Evolutionary conservation across 2,888 invertebrate species (phyloP).

Genomic region (Tortricodes alternella): DNA sequence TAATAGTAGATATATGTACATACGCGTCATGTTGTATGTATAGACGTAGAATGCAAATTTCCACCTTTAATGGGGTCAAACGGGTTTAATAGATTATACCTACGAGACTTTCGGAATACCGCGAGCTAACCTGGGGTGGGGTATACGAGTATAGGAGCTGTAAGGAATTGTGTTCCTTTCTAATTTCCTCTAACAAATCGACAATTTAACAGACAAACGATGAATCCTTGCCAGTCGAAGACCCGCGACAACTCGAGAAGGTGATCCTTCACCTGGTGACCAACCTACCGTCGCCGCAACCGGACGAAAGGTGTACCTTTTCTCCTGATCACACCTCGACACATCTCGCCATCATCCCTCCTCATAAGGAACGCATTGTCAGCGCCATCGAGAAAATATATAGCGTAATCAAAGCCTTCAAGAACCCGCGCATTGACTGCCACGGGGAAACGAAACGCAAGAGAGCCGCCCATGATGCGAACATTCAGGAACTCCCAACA

Average conservation of each 20-base stretch:
- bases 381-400: constrained; percentile 65
- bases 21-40: too few relatives aligned
- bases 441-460: not conserved
- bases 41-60: too few relatives aligned
- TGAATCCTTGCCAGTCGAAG: constrained; percentile 78
- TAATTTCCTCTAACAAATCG: not conserved
- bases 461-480: not conserved
- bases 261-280: constrained; percentile 85
- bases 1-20: too few relatives aligned
- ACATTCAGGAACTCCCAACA: not conserved
- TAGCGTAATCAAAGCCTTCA: constrained; percentile 48
- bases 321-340: not conserved
- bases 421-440: not conserved
- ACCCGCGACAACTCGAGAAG: constrained; percentile 85
- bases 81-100: too few relatives aligned
- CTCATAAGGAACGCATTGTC: constrained; percentile 59
- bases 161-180: too few relatives aligned
- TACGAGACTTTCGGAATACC: too few relatives aligned
- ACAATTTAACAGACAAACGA: constrained; percentile 35
- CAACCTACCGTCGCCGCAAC: constrained; percentile 54
- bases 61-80: too few relatives aligned
- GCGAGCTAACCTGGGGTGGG: too few relatives aligned
- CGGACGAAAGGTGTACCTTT: constrained; percentile 31
- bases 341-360: constrained; percentile 59
- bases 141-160: too few relatives aligned